Evolutionary conservation across 2,113 vertebrate genomes (phyloP), one percentile per base, ranked within the genome.

Genomic region (Lepisosteus osseus): DNA sequence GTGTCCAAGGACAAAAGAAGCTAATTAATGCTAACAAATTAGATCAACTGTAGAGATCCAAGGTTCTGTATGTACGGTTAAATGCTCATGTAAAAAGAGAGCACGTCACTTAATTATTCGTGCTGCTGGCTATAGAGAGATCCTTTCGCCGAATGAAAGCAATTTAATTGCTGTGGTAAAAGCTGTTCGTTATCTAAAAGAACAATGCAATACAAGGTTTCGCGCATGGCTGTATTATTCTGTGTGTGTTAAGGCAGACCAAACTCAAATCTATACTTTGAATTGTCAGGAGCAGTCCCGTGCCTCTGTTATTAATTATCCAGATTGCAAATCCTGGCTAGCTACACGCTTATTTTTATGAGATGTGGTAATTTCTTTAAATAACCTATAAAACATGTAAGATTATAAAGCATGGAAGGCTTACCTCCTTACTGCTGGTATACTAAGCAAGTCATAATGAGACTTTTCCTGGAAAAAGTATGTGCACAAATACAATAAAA

Each of bases 21-120:
- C 90, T 95, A 94, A 97, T 97, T 96, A 96, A 95, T 94, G 92
- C 94, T 88, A 92, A 90, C 93, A 95, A 97, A 98, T 97, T 94
- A 97, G 95, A 96, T 96, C 94, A 94, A 95, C 91, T 85, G 91
- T 88, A 89, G 92, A 94, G 93, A 95, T 93, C 90, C 91, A 91
- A 87, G 92, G 93, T 92, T 89, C 92, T 89, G 92, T 93, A 93
- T 88, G 92, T 87, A 90, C 90, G 86, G 90, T 89, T 93, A 94
- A 95, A 95, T 86, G 92, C 91, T 92, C 90, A 86, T 89, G 29
- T 93, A 90, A 93, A 92, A 93, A 92, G 83, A 54, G 91, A 94
- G 88, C 90, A 88, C 91, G 91, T 92, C 90, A 91, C 86, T 92
- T 94, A 94, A 95, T 96, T 93, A 94, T 91, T 90, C 89, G 89